Conservation (phyloP, 2,113 vertebrate species). For the Silurus meridionalis region DNA sequence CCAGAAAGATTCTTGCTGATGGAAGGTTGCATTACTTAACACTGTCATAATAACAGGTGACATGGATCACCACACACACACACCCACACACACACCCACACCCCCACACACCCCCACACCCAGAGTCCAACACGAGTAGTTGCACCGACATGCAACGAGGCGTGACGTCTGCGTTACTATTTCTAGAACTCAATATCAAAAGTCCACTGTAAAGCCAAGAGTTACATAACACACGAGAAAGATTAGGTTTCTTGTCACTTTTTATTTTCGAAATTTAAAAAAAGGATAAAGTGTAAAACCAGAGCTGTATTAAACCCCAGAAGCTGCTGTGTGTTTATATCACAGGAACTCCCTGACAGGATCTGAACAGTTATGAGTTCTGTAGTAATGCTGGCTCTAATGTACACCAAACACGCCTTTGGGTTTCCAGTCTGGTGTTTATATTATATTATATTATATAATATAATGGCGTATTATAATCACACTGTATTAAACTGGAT, state of each 20-base stretch:
- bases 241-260: background rate
- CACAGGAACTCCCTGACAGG: background rate
- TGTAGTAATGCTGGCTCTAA: too few species aligned
- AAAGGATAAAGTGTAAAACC: background rate
- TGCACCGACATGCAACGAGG: slow-evolving; percentile 5
- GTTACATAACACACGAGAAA: background rate
- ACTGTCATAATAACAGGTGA: too few species aligned
- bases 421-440: background rate
- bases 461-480: too few species aligned
- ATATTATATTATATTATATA: background rate
- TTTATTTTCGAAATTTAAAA: background rate
- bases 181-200: background rate
- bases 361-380: background rate
- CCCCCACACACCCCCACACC: background rate
- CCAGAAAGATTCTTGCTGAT: background rate
- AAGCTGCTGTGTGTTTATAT: background rate
- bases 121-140: background rate
- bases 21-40: background rate
- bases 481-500: too few species aligned
- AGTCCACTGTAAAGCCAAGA: background rate
- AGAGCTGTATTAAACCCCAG: background rate
- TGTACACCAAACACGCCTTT: background rate
- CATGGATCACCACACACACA: background rate
- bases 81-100: background rate
- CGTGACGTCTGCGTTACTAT: background rate